Evolutionary conservation across 2,888 invertebrate genomes (phyloP), one percentile per base, ranked within the genome.

Genomic region (Trypoxylon attenuatum): DNA sequence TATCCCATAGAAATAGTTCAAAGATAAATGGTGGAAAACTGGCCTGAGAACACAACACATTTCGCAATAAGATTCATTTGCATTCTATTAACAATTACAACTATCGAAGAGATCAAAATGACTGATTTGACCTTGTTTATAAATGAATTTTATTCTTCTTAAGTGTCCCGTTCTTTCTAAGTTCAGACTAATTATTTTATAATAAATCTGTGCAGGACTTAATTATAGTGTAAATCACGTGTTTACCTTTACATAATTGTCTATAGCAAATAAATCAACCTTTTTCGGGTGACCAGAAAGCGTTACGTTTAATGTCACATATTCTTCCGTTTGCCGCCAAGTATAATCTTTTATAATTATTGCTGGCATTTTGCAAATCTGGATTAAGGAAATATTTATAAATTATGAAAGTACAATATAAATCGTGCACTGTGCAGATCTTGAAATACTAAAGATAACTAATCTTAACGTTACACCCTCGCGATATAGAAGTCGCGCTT

Each of bases 11-110:
- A 82, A 94, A 92, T 38, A 91, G 88, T 88, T 96, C 96, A 80
- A 94, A 93, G 57, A 94, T 88, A 82, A 91, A 94, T 3, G 94
- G 93, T 21, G 90, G 90, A 80, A 90, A 94, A 77, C 92, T 91
- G 0, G 91, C 92, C 90, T 90, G 69, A 55, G 39, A 13, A 18
- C 19, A 6, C 42, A 39, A 23, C 52, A 45, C 27, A 10, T 29
- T 1, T 58, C 18, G 10, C 16, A 19, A 6, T 27, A 27, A 52
- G 29, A 45, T 41, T 42, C 50, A 18, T 56, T 25, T 23, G 50
- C 33, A 42, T 29, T 18, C 22, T 21, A n/a, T 13, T n/a, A 2
- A n/a, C n/a, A n/a, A n/a, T n/a, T n/a, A n/a, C n/a, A n/a, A n/a
- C n/a, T n/a, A n/a, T n/a, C n/a, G n/a, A n/a, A n/a, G n/a, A n/a